Base-by-base conservation (phyloP, 2,797 vertebrate genomes). In the Tauraco hartlaubi region DNA sequence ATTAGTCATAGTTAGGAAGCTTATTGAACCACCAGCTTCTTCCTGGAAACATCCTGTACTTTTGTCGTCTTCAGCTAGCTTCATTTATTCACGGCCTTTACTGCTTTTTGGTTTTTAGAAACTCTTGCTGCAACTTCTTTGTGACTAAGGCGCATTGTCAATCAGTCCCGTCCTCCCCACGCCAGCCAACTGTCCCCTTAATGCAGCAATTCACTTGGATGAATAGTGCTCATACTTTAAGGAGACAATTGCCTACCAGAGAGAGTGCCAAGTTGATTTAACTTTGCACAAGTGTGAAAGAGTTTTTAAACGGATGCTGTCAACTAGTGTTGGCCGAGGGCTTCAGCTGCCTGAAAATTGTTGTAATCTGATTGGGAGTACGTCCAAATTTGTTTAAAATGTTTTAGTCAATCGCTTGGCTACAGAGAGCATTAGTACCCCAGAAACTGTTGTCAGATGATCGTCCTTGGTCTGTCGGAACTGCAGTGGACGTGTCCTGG, bases 201-300 rank as follows among this genome's bases (percentile, higher is more conserved):
- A 94, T 96, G 94, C 93, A 96, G 92, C 88, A 81, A 96, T 97
- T 97, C 96, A 96, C 73, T 89, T 86, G 84, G 56, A 77, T 97
- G 95, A 97, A 97, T 96, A 83, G 91, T 85, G 92, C 86, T 97
- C 72, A 69, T 90, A 69, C 92, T 97, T 97, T 91, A 93, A 94
- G 94, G 85, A 88, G 81, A 97, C 96, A 96, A 92, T 96, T 94
- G 95, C 88, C 71, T 96, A 88, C 83, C 58, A 96, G 90, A 95
- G 61, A 66, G 76, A 69, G 90, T 97, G 96, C 97, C 97, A 97
- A 97, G 94, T 59, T 95, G 95, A 91, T 97, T 97, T 96, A 97
- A 96, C 91, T 97, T 97, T 71, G 81, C 75, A 81, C 8, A 92
- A 92, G 85, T 97, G 94, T 97, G 91, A 88, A 97, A 80, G 95